Evolutionary conservation across 2,797 vertebrate species (phyloP).

Genomic region (Ibycter americanus): DNA sequence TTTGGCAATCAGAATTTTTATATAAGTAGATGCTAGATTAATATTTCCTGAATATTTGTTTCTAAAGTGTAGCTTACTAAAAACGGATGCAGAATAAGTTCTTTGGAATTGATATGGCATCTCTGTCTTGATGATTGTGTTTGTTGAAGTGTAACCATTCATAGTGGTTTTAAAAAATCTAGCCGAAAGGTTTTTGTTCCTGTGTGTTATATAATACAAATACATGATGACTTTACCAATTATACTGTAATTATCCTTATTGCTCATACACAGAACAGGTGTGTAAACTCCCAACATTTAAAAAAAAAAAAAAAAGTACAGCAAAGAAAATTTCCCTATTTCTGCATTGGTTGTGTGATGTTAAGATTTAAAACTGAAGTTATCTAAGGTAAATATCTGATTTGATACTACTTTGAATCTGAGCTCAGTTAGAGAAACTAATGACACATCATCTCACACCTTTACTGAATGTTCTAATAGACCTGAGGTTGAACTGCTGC

Average conservation of each 20-base stretch:
- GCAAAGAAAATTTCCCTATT: background rate
- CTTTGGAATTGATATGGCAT: background rate
- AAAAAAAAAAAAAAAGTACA: background rate
- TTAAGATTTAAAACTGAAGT: background rate
- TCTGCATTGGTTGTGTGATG: background rate
- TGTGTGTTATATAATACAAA: background rate
- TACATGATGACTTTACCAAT: background rate
- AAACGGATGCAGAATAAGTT: background rate
- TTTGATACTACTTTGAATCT: background rate
- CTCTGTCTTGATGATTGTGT: background rate
- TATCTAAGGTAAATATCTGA: background rate
- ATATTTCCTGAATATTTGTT: background rate
- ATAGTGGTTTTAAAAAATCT: background rate
- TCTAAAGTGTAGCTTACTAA: background rate
- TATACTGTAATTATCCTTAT: background rate
- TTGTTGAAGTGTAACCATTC: background rate
- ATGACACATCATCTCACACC: fast-evolving
- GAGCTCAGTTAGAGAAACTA: background rate
- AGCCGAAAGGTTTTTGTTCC: background rate
- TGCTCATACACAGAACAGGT: background rate
- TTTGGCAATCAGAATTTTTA: background rate
- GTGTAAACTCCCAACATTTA: background rate
- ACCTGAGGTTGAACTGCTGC: background rate
- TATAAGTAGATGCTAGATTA: background rate
- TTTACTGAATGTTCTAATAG: background rate